phyloP scores from a whole-genome alignment of 1,140 invertebrate genomes.

The Pogonus chalceus region DNA sequence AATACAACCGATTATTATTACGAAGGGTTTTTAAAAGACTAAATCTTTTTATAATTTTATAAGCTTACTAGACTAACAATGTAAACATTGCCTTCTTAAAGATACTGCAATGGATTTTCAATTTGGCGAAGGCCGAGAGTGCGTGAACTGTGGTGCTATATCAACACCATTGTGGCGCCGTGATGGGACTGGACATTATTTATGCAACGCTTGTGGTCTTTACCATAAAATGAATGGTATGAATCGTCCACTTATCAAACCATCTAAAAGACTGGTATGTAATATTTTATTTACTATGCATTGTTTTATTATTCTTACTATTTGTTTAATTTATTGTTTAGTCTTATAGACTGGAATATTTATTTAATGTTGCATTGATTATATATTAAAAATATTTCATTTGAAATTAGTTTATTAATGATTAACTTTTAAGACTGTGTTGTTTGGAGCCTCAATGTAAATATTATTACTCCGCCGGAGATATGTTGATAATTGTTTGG shows the following conservation, averaged over 20 bases:
- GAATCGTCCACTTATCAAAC: constrained; percentile 81
- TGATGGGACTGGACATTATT: constrained; percentile 92
- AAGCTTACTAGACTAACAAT: too few relatives aligned
- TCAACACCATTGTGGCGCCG: constrained; percentile 91
- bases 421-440: too few relatives aligned
- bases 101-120: constrained; percentile 70
- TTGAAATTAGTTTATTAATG: too few relatives aligned
- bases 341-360: constrained; percentile 1
- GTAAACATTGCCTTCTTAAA: too few relatives aligned
- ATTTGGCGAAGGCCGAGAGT: constrained; percentile 83
- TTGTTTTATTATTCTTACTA: neutral
- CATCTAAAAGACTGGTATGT: constrained; percentile 81
- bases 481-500: neutral
- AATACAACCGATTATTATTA: too few relatives aligned
- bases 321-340: constrained; percentile 5
- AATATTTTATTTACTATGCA: constrained; percentile 17
- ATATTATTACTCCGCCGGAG: neutral
- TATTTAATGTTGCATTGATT: neutral
- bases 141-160: constrained; percentile 94
- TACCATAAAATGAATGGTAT: constrained; percentile 96
- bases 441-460: too few relatives aligned
- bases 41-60: too few relatives aligned
- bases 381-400: too few relatives aligned
- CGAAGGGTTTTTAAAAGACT: too few relatives aligned
- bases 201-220: constrained; percentile 95